Conservation (phyloP, 2,797 vertebrate genomes). For the Monodelphis domestica region DNA sequence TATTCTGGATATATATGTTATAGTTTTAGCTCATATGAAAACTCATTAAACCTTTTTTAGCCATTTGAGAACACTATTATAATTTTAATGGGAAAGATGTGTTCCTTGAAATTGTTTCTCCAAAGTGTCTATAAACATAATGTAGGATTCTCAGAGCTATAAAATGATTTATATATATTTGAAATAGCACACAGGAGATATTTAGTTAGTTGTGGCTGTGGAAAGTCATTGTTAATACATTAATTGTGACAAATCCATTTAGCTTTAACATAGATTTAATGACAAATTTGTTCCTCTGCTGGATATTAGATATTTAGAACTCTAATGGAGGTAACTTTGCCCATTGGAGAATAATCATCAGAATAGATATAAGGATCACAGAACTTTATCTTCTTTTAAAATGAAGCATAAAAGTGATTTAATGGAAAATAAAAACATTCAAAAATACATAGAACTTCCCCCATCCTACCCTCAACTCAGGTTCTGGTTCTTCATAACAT, state of each 20-base stretch:
- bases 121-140: not conserved
- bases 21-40: slow-evolving; percentile 5
- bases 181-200: slow-evolving; percentile 3
- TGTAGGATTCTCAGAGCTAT: not conserved
- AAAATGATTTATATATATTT: slow-evolving; percentile 15
- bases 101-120: not conserved
- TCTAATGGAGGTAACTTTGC: slow-evolving; percentile 31
- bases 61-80: not conserved
- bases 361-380: not conserved
- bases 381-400: slow-evolving; percentile 43
- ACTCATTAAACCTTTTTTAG: slow-evolving; percentile 3
- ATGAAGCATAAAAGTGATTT: slow-evolving; percentile 20
- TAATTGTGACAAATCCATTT: slow-evolving; percentile 47
- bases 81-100: slow-evolving; percentile 18
- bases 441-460: not conserved
- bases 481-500: not conserved
- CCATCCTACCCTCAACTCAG: not conserved
- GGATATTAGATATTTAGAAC: not conserved
- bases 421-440: slow-evolving; percentile 33
- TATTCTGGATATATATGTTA: not conserved
- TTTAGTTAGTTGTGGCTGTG: not conserved
- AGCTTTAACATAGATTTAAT: not conserved
- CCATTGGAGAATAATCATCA: slow-evolving; percentile 27
- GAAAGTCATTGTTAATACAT: slow-evolving; percentile 13
- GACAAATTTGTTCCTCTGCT: slow-evolving; percentile 23